Conservation (phyloP, 2,113 vertebrate genomes). For the Calidris pugnax region DNA sequence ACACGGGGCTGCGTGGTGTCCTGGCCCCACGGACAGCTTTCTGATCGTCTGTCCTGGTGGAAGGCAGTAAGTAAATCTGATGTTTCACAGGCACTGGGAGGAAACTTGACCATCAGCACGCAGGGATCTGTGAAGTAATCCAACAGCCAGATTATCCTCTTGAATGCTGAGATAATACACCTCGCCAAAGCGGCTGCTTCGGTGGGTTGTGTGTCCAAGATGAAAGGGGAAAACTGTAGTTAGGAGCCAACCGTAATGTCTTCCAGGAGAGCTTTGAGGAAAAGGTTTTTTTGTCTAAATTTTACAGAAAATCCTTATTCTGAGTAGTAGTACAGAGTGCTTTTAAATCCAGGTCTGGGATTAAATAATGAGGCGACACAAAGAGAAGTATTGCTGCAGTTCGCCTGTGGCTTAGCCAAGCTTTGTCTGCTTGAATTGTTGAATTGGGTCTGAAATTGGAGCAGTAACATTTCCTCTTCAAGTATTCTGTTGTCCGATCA, state of each 20-base stretch:
- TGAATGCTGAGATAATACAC: not conserved
- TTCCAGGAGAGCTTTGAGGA: not conserved
- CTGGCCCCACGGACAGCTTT: rapidly evolving
- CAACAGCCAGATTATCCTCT: not conserved
- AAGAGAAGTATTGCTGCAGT: not conserved
- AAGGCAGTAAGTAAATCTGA: not conserved
- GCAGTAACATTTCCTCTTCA: not conserved
- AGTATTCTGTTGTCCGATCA: not conserved
- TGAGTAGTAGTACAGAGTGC: not conserved
- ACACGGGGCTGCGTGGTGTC: rapidly evolving
- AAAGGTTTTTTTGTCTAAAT: not conserved
- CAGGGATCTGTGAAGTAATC: not conserved
- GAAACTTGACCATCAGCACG: not conserved
- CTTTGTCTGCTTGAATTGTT: not conserved
- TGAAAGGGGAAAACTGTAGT: not conserved
- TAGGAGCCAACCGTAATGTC: not conserved
- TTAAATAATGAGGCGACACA: slow-evolving; percentile 2
- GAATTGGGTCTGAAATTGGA: slow-evolving; percentile 14
- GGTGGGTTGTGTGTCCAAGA: not conserved
- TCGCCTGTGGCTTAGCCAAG: slow-evolving; percentile 2
- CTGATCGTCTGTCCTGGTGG: rapidly evolving
- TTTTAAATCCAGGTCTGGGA: slow-evolving; percentile 15
- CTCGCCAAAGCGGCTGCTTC: not conserved
- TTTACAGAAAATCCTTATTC: not conserved
- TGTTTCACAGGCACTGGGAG: not conserved